These are phyloP conservation scores for Rhegmatorhina hoffmannsi DNA, from an alignment of 2,113 vertebrate species.

Conservation along the genomic window DNA sequence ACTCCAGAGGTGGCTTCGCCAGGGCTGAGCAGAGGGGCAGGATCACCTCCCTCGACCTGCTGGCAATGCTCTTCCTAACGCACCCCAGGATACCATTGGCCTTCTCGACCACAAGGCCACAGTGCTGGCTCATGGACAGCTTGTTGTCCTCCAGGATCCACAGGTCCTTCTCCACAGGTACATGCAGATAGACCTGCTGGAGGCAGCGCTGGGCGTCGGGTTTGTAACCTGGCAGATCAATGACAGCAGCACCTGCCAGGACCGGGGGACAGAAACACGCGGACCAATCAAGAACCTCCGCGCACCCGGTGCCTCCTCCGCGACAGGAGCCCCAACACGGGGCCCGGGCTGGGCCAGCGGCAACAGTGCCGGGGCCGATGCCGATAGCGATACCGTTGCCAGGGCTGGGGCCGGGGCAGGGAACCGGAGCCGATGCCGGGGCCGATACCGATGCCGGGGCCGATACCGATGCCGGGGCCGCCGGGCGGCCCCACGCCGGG, in stretches of 20 bases:
- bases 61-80: background rate
- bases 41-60: background rate
- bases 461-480: background rate
- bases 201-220: background rate
- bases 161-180: background rate
- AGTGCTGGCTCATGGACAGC: background rate
- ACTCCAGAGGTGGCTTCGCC: background rate
- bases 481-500: slow-evolving; percentile 50
- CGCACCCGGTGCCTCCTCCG: background rate
- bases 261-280: background rate
- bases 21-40: background rate
- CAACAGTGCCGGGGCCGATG: background rate
- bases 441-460: no score
- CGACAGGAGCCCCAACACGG: no score
- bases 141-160: no score
- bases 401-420: background rate
- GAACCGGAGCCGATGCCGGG: no score
- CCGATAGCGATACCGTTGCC: no score
- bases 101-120: background rate
- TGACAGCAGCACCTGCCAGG: background rate
- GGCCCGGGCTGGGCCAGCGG: background rate
- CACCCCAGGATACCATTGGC: background rate
- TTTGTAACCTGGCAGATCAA: background rate
- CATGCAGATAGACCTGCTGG: accelerated
- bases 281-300: no score